phyloP scores from a whole-genome alignment of 2,113 vertebrate genomes.

The Apeltes quadracus region DNA sequence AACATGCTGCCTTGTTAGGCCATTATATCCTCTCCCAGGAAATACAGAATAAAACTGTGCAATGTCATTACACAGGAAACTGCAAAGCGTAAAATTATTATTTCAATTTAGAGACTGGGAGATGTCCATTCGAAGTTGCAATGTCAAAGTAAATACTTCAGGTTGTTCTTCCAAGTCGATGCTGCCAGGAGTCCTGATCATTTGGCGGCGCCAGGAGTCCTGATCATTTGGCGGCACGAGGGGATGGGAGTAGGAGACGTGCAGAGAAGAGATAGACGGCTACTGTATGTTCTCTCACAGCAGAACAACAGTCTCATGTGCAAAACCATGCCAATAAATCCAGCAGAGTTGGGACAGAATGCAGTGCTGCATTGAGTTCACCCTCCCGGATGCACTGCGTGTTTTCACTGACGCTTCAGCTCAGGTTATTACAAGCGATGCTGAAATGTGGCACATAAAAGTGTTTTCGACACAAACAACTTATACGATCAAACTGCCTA shows the following conservation, averaged over 20 bases:
- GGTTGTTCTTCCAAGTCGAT: not conserved
- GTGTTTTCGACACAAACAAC: not conserved
- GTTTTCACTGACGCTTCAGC: conserved; percentile 5
- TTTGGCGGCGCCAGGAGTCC: not conserved
- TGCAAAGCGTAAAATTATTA: not conserved
- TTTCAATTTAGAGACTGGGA: not conserved
- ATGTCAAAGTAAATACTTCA: not conserved
- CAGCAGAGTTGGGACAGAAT: not conserved
- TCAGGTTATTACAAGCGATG: not conserved
- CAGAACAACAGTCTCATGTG: not conserved
- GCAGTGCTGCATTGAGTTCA: not conserved
- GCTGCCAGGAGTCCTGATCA: not conserved
- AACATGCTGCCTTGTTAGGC: not conserved
- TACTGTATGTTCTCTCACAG: no score
- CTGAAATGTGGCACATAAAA: not conserved
- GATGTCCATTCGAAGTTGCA: not conserved
- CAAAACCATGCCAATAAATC: conserved; percentile 7
- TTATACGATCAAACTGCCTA: not conserved
- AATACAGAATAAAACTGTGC: not conserved
- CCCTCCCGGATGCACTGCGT: not conserved
- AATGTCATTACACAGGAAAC: not conserved
- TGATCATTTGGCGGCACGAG: not conserved
- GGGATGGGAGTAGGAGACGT: not conserved
- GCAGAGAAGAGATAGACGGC: no score
- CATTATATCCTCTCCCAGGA: not conserved